Conservation (phyloP, 2,888 invertebrate genomes). For the Agonopterix alstromeriana region DNA sequence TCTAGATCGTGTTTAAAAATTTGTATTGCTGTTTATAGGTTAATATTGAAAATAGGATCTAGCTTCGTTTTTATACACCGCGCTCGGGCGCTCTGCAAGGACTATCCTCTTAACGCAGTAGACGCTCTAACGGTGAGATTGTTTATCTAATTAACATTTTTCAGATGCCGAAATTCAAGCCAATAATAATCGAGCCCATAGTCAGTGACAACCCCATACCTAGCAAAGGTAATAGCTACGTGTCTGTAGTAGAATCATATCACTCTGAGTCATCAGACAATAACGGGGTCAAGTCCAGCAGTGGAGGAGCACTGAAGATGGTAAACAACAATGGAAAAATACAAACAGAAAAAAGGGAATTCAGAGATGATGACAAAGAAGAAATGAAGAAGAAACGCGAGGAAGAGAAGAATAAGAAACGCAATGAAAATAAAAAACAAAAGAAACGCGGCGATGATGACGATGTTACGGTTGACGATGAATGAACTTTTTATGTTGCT, state of each 20-base stretch:
- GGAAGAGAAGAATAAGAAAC: too few relatives aligned
- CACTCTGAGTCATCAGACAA: slow-evolving; percentile 33
- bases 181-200: slow-evolving; percentile 1
- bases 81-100: too few relatives aligned
- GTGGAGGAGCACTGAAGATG: slow-evolving; percentile 72
- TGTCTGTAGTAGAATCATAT: slow-evolving; percentile 11
- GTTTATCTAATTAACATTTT: background rate
- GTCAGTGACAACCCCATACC: slow-evolving; percentile 11
- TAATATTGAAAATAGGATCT: too few relatives aligned
- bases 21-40: too few relatives aligned
- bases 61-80: too few relatives aligned
- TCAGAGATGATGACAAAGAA: background rate
- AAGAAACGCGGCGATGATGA: background rate
- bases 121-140: too few relatives aligned
- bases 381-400: background rate
- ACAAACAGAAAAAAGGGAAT: slow-evolving; percentile 7
- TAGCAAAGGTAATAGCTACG: slow-evolving; percentile 12
- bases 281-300: slow-evolving; percentile 72
- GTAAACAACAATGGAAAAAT: slow-evolving; percentile 81
- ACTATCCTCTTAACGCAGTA: too few relatives aligned
- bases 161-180: background rate
- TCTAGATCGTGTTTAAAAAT: too few relatives aligned
- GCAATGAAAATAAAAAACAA: background rate
- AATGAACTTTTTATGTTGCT: background rate
- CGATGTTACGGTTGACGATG: background rate